Evolutionary conservation across 2,888 invertebrate genomes (phyloP), one percentile per base, ranked within the genome.

Genomic region (Smittia aterrima): DNA sequence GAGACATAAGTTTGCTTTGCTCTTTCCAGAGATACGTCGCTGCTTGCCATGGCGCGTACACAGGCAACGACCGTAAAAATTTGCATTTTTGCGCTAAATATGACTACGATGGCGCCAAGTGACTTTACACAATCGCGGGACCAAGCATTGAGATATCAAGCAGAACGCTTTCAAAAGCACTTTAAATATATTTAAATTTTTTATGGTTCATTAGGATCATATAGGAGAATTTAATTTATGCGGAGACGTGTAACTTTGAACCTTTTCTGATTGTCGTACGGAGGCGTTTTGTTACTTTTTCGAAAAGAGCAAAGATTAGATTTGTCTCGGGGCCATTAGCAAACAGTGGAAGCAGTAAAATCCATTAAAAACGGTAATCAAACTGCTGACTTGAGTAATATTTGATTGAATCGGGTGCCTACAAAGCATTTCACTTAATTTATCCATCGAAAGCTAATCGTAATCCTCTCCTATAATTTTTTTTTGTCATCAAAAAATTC

Each of bases 81-180:
- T 58, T 58, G 58, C 58, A 58, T 58, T 18, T 20, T 58, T 13
- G 18, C 58, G 58, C 58, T 58, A 58, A 58, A n/a, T 58, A 58
- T 58, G 58, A 58, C 58, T 18, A 1, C 22, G 58, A 22, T 22
- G 58, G 58, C 58, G 58, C 58, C 58, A 58, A n/a, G 58, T n/a
- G n/a, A 58, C 16, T 47, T 47, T 47, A 47, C 47, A 47, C 47
- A 58, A 22, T 18, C 58, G 22, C 58, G 58, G 47, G n/a, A n/a
- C 58, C n/a, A 7, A 18, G 22, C 2, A 58, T 47, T 47, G 47
- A 58, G 22, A 58, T 22, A 58, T 58, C 58, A 58, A 58, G 16
- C 47, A 22, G 22, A 58, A 58, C 58, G 22, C 58, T 58, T 58
- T 58, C 58, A 11, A 6, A n/a, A 27, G 25, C 25, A 64, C 27